phyloP scores from a whole-genome alignment of 2,888 invertebrate genomes.

The Drosophila hawaiiensis region DNA sequence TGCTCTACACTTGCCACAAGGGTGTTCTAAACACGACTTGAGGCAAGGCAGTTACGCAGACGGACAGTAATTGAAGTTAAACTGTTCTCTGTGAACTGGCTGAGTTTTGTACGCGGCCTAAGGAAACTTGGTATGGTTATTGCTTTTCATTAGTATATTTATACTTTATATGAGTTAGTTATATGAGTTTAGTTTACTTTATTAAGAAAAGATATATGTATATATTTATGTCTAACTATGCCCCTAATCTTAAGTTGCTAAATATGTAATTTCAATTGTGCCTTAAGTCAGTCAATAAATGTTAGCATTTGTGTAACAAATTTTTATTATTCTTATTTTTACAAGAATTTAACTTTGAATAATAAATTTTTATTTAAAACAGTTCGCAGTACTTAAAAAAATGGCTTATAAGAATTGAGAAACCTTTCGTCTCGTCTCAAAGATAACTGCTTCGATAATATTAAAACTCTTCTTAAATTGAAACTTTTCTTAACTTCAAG shows the following conservation, averaged over 20 bases:
- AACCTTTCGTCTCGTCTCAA: neutral
- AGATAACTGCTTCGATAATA: neutral
- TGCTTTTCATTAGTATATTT: neutral
- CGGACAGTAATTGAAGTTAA: neutral
- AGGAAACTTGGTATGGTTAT: neutral
- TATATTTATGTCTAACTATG: neutral
- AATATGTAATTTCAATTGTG: neutral
- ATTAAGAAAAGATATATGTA: neutral
- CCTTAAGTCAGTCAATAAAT: neutral
- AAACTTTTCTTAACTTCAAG: too few relatives aligned
- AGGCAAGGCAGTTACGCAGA: neutral
- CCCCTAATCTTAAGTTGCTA: neutral
- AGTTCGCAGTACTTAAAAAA: neutral
- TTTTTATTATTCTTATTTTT: neutral
- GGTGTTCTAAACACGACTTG: neutral
- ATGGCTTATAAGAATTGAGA: rapidly evolving
- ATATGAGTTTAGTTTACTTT: neutral
- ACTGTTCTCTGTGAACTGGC: neutral
- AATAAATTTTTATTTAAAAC: neutral
- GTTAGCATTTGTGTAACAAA: neutral
- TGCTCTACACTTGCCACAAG: constrained; percentile 26
- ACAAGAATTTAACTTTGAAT: neutral
- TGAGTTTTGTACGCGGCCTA: neutral
- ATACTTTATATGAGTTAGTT: neutral
- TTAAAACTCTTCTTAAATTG: neutral